Base-by-base conservation (phyloP, 2,888 invertebrate genomes). In the Chloromyia formosa region DNA sequence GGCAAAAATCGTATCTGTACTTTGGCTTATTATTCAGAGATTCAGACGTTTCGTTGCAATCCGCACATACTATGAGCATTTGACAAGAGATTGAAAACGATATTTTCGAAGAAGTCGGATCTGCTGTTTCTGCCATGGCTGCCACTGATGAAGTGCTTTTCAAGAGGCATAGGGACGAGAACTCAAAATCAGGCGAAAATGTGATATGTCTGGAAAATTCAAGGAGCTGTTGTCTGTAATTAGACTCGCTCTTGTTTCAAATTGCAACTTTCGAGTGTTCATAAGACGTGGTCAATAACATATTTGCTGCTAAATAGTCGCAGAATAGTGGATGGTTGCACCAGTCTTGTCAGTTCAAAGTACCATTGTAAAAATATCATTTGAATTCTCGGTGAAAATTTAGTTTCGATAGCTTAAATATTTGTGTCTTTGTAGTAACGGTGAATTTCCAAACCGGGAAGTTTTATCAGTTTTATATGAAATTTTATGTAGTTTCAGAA, bases 201-300 rank as follows among this genome's bases (percentile, higher is more conserved):
- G 49, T 66, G 66, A 66, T 66, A 66, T 66, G 66, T 66, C 66
- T 66, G 49, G 49, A 66, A 62, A 66, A 49, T 22, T 16, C 66
- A 23, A 66, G 20, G 20, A 22, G 45, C 49, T 45, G 35, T 20
- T 45, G 66, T 66, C 66, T 66, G 35, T 66, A 45, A 66, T 66
- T 66, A 49, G 66, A 66, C 22, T 66, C 66, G 49, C 23, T 10
- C 12, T 27, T 23, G 35, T 1, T 27, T 61, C 61, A 14, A 61
- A 61, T 61, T 35, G 61, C 61, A 61, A 61, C 61, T 12, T 56
- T 56, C 16, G 18, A 56, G 56, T 56, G 56, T 56, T 56, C 10
- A 16, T 56, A 35, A 35, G 27, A 35, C 27, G 27, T 35, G 27
- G 27, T 35, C 27, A 35, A 35, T 35, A 35, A 35, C 27, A 35